These are phyloP conservation scores for Falco novaeseelandiae DNA, from an alignment of 2,797 vertebrate species.

Conservation along the genomic window DNA sequence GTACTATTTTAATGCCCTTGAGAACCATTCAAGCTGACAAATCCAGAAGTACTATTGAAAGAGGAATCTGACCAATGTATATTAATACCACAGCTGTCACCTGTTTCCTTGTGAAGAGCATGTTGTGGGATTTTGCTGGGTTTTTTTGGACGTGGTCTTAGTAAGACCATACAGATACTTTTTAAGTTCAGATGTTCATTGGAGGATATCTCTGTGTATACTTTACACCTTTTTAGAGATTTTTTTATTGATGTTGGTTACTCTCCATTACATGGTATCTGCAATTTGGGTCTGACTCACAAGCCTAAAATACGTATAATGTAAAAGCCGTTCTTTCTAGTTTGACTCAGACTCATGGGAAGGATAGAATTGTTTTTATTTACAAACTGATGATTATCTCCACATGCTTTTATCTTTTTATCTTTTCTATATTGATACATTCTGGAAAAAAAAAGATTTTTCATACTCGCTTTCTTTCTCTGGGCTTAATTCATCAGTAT, in stretches of 20 bases:
- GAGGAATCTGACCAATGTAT: background rate
- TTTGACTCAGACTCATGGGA: background rate
- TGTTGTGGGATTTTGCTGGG: background rate
- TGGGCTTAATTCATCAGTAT: background rate
- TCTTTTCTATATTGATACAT: background rate
- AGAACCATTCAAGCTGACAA: background rate
- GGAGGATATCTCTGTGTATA: background rate
- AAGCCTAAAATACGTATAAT: background rate
- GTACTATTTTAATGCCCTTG: background rate
- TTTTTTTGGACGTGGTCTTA: background rate
- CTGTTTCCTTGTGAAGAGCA: background rate
- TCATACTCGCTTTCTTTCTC: background rate
- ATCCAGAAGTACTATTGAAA: background rate
- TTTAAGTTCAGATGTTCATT: background rate
- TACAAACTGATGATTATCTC: background rate
- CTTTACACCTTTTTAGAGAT: background rate
- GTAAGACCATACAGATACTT: background rate
- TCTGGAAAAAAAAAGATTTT: background rate
- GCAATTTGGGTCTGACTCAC: background rate
- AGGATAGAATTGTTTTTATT: background rate
- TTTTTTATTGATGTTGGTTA: background rate
- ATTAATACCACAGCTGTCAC: background rate
- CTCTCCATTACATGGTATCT: background rate
- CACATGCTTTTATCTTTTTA: background rate
- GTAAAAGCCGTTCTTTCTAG: background rate